phyloP scores from a whole-genome alignment of 2,888 invertebrate species.

The Pecten maximus region DNA sequence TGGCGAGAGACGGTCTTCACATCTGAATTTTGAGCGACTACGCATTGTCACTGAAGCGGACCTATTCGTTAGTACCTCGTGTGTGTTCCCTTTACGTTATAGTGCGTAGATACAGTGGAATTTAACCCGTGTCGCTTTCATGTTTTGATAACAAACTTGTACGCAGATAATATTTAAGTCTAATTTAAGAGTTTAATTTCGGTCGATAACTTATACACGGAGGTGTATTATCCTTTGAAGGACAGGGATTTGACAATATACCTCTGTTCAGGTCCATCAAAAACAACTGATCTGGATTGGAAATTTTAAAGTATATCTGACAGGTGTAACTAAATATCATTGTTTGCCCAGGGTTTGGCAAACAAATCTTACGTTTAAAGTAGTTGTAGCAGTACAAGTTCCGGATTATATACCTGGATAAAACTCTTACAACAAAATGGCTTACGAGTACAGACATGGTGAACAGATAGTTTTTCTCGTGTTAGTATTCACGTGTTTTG shows the following conservation, averaged over 20 bases:
- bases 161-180: not conserved
- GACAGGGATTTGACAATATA: not conserved
- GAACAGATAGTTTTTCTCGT: constrained; percentile 34
- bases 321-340: not conserved
- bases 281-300: not conserved
- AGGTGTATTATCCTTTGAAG: not conserved
- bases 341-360: not conserved
- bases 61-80: constrained; percentile 1
- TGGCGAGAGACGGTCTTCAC: not conserved
- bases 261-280: not conserved
- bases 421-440: not conserved
- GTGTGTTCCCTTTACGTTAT: not conserved
- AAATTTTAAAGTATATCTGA: not conserved
- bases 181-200: constrained; percentile 33
- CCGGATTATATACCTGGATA: not conserved
- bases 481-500: constrained; percentile 39
- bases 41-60: not conserved
- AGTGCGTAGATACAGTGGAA: constrained; percentile 3
- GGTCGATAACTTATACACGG: not conserved
- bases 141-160: constrained; percentile 25
- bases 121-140: not conserved
- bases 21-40: not conserved
- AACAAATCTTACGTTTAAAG: not conserved
- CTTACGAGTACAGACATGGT: constrained; percentile 10
- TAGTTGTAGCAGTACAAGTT: not conserved